Conservation (phyloP, 2,888 invertebrate species). For the Caenorhabditis zanzibari region DNA sequence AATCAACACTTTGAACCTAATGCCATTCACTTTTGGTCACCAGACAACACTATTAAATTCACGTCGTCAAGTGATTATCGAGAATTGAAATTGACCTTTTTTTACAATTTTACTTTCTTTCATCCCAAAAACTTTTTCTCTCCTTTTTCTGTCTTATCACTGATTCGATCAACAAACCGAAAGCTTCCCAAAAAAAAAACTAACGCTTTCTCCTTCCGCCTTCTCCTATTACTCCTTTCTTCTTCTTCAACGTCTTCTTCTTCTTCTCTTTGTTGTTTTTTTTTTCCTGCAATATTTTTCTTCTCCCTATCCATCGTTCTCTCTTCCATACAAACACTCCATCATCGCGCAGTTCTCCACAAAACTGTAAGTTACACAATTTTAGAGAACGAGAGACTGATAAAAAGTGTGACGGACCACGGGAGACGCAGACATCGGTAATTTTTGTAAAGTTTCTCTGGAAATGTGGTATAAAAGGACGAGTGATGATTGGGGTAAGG, state of each 20-base stretch:
- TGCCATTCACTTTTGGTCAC: constrained; percentile 10
- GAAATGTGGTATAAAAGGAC: constrained; percentile 59
- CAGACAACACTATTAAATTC: constrained; percentile 3
- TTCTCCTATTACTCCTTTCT: constrained; percentile 8
- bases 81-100: constrained; percentile 22
- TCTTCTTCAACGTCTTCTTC: constrained; percentile 11
- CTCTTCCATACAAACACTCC: constrained; percentile 37
- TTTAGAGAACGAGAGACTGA: constrained; percentile 25
- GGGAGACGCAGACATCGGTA: constrained; percentile 36
- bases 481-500: constrained; percentile 11
- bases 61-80: constrained; percentile 22
- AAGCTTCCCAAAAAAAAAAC: constrained; percentile 32
- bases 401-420: constrained; percentile 25
- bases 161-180: constrained; percentile 55
- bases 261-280: constrained; percentile 51
- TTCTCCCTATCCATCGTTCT: neutral
- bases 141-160: constrained; percentile 53
- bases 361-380: constrained; percentile 61
- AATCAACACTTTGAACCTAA: neutral
- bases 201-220: constrained; percentile 40
- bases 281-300: constrained; percentile 56
- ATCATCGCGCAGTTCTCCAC: constrained; percentile 51
- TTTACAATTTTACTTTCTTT: constrained; percentile 18
- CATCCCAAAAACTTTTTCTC: constrained; percentile 22
- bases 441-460: constrained; percentile 63